Evolutionary conservation across 92 coral and sea anemone species (phyloP).

Genomic region (Epizoanthus rinbou): DNA sequence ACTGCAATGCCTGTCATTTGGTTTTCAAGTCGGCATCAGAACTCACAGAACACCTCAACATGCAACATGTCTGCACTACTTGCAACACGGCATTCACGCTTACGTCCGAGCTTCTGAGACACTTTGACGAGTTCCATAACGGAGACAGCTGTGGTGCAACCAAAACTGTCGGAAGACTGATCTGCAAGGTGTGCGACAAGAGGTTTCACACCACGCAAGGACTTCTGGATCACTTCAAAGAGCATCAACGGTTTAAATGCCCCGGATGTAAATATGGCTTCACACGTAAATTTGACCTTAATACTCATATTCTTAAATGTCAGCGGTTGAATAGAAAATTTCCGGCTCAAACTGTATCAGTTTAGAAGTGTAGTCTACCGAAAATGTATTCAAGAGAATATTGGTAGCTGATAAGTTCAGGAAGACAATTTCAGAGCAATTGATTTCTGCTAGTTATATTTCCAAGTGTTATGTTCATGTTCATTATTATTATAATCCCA

Average conservation of each 20-base stretch:
- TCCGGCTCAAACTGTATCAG: not conserved
- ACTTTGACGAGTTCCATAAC: conserved; percentile 7
- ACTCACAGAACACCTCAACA: not conserved
- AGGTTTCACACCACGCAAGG: conserved; percentile 38
- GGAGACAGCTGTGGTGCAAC: not conserved
- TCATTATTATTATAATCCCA: no score
- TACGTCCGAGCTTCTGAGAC: conserved; percentile 27
- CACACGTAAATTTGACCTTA: not conserved
- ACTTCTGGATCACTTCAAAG: conserved; percentile 17
- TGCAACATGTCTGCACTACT: not conserved
- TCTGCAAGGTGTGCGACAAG: conserved; percentile 41
- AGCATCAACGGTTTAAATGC: conserved; percentile 8
- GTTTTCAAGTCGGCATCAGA: not conserved
- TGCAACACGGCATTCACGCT: not conserved
- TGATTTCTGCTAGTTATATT: no score
- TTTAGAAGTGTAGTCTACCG: not conserved
- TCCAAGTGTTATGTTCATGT: no score
- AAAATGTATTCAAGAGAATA: no score
- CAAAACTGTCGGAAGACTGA: not conserved
- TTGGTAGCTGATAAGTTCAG: no score
- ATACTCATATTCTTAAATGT: conserved; percentile 7
- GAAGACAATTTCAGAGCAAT: no score
- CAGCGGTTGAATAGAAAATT: not conserved
- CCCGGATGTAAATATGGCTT: conserved; percentile 7
- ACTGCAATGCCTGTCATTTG: conserved; percentile 24